A percentile compares a stretch with the other conserved stretches of the same genome.
Evolutionary conservation across 2,113 vertebrate species (phyloP).

Genomic region (Sphyrna mokarran): DNA sequence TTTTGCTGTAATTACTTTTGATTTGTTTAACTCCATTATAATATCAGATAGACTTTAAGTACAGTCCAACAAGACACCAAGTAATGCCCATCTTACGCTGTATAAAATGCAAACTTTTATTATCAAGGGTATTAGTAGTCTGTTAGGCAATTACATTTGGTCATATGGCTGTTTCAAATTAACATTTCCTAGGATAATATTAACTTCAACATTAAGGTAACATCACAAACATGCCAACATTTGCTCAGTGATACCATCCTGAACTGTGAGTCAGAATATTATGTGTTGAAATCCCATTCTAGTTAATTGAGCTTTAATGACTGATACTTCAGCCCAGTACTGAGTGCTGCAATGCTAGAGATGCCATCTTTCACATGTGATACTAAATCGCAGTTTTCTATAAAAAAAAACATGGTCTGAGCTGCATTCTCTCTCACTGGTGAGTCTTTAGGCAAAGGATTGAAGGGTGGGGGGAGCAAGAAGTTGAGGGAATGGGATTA

Average conservation of each 20-base stretch:
- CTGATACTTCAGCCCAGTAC: background rate
- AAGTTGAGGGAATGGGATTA: too few relatives aligned
- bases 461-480: too few relatives aligned
- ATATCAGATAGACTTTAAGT: background rate
- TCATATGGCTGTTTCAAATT: background rate
- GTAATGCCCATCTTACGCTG: background rate
- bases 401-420: background rate
- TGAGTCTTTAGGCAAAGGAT: too few relatives aligned
- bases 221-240: background rate
- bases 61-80: background rate
- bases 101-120: background rate
- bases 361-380: background rate
- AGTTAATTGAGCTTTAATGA: background rate
- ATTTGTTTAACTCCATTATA: background rate
- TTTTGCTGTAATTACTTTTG: background rate
- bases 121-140: background rate
- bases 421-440: too few relatives aligned
- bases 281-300: background rate
- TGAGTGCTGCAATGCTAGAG: background rate
- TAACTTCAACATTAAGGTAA: background rate
- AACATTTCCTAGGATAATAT: background rate
- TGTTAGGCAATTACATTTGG: background rate
- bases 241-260: background rate
- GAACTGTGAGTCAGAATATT: background rate
- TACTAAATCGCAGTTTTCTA: background rate